A percentile compares a stretch with the other conserved stretches of the same genome.
Evolutionary conservation across 2,797 vertebrate species (phyloP).

Genomic region (Falco peregrinus): DNA sequence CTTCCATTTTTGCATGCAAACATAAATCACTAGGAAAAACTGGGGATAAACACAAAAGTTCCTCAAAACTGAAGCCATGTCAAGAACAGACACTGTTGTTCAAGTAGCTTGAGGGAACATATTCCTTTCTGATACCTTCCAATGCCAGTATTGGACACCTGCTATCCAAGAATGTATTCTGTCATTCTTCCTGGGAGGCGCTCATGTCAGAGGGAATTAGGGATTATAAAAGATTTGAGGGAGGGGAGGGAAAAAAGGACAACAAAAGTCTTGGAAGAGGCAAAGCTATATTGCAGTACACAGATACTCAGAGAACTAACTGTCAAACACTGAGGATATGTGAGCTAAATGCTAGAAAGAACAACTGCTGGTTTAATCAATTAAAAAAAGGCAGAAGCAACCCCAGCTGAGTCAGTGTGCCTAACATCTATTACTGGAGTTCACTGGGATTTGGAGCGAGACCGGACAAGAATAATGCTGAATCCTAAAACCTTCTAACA

Average conservation of each 20-base stretch:
- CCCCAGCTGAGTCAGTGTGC: not conserved
- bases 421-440: not conserved
- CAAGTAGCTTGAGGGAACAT: not conserved
- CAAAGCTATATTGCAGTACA: not conserved
- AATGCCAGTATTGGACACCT: not conserved
- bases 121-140: not conserved
- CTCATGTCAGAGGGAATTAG: conserved; percentile 32
- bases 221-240: conserved; percentile 30
- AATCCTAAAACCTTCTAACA: not conserved
- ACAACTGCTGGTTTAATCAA: not conserved
- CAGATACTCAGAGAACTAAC: not conserved
- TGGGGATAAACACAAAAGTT: not conserved
- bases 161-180: not conserved
- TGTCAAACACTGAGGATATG: not conserved
- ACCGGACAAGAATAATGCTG: not conserved
- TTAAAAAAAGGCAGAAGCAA: not conserved
- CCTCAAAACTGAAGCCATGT: not conserved
- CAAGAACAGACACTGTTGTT: not conserved
- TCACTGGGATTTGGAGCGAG: not conserved
- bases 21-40: not conserved
- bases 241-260: not conserved
- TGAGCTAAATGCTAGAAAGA: not conserved
- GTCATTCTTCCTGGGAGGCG: not conserved
- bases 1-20: not conserved
- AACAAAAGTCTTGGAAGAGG: not conserved